phyloP scores from a whole-genome alignment of 1,140 invertebrate genomes.

The Brachionus asplanchnoidis region DNA sequence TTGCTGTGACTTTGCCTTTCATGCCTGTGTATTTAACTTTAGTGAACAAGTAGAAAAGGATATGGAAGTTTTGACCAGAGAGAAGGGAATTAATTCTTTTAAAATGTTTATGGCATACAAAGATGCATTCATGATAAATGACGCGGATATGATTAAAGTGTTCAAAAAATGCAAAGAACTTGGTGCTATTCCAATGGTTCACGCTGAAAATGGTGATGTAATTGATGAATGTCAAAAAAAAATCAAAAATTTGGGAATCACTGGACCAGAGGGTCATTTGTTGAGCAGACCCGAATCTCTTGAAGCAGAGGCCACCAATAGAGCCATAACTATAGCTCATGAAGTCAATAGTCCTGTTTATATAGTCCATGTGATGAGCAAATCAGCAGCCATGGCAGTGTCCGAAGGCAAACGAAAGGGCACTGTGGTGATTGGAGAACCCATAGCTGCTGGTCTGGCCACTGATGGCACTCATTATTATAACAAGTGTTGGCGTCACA shows the following conservation, averaged over 20 bases:
- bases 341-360: conserved; percentile 84
- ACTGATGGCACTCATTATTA: conserved; percentile 55
- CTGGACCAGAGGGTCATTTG: conserved; percentile 90
- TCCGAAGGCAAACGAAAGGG: conserved; percentile 65
- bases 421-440: conserved; percentile 78
- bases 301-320: conserved; percentile 89
- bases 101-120: conserved; percentile 94
- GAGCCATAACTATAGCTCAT: conserved; percentile 86
- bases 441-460: conserved; percentile 75
- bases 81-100: conserved; percentile 83
- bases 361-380: conserved; percentile 94
- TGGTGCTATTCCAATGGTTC: conserved; percentile 78
- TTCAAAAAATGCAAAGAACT: conserved; percentile 72
- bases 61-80: conserved; percentile 62
- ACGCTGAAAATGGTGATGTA: conserved; percentile 93
- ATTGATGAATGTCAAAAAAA: conserved; percentile 75
- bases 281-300: conserved; percentile 89
- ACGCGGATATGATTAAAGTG: conserved; percentile 77
- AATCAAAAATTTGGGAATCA: conserved; percentile 75
- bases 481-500: conserved; percentile 69
- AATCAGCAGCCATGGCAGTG: conserved; percentile 75
- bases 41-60: conserved; percentile 61
- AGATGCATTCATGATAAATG: conserved; percentile 81
- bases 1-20: conserved; percentile 92
- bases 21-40: conserved; percentile 87